Conservation (phyloP, 2,888 invertebrate genomes). For the Philereme transversata region DNA sequence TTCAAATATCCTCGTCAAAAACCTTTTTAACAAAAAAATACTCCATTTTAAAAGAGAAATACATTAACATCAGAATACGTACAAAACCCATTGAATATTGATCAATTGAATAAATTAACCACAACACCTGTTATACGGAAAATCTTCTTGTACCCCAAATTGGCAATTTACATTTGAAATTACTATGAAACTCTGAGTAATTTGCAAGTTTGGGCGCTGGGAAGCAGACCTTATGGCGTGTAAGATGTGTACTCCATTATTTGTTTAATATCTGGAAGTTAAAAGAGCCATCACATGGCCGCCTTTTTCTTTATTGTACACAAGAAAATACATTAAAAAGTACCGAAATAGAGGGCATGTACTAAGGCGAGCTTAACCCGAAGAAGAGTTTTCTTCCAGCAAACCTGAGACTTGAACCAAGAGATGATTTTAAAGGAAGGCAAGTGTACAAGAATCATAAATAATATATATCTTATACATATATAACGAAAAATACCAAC, state of each 20-base stretch:
- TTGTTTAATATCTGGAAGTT: neutral
- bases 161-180: conserved; percentile 70
- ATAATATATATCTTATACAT: too few species aligned
- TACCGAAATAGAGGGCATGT: too few species aligned
- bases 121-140: conserved; percentile 61
- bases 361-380: too few species aligned
- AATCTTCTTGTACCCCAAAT: conserved; percentile 64
- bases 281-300: too few species aligned
- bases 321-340: too few species aligned
- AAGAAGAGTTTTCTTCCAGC: too few species aligned
- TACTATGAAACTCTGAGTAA: conserved; percentile 44
- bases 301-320: too few species aligned
- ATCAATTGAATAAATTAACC: conserved; percentile 61
- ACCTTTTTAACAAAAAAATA: conserved; percentile 1
- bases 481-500: too few species aligned
- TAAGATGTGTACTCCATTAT: conserved; percentile 3
- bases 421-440: too few species aligned
- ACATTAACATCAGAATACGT: conserved; percentile 18
- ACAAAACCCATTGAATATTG: conserved; percentile 56
- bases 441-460: too few species aligned
- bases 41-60: conserved; percentile 5
- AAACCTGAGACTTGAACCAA: too few species aligned
- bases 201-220: conserved; percentile 36
- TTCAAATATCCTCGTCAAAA: neutral
- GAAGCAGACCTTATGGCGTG: conserved; percentile 35